Evolutionary conservation across 2,113 vertebrate genomes (phyloP).

Genomic region (Salvelinus sp.): DNA sequence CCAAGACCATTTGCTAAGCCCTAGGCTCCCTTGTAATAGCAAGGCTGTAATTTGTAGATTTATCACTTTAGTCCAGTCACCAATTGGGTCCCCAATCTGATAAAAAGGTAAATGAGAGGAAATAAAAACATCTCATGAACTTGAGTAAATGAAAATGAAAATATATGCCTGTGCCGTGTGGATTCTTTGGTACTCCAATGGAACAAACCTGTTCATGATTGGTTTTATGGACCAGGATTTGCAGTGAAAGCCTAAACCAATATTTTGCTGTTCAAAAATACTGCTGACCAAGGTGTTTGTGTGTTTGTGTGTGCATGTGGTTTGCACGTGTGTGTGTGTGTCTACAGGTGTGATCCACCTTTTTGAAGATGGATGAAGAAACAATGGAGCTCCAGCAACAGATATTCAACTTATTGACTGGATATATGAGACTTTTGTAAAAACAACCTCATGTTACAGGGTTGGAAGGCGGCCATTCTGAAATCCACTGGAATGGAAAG

Average conservation of each 20-base stretch:
- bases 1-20: slow-evolving; percentile 16
- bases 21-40: slow-evolving; percentile 16
- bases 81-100: slow-evolving; percentile 20
- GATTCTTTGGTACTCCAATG: slow-evolving; percentile 41
- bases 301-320: slow-evolving; percentile 21
- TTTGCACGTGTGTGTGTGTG: neutral
- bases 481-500: neutral
- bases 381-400: neutral
- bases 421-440: neutral
- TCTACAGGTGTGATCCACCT: neutral
- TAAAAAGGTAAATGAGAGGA: slow-evolving; percentile 33
- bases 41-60: slow-evolving; percentile 29
- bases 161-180: slow-evolving; percentile 19
- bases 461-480: neutral
- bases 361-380: too few species aligned
- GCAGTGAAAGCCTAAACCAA: slow-evolving; percentile 45
- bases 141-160: slow-evolving; percentile 35
- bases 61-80: slow-evolving; percentile 23
- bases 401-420: neutral
- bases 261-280: slow-evolving; percentile 36
- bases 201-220: slow-evolving; percentile 36
- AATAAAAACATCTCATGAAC: slow-evolving; percentile 39
- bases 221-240: slow-evolving; percentile 43
- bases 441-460: neutral
- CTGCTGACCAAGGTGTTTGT: slow-evolving; percentile 40